Evolutionary conservation across 2,888 invertebrate genomes (phyloP).

Genomic region (Drosophila acutilabella): DNA sequence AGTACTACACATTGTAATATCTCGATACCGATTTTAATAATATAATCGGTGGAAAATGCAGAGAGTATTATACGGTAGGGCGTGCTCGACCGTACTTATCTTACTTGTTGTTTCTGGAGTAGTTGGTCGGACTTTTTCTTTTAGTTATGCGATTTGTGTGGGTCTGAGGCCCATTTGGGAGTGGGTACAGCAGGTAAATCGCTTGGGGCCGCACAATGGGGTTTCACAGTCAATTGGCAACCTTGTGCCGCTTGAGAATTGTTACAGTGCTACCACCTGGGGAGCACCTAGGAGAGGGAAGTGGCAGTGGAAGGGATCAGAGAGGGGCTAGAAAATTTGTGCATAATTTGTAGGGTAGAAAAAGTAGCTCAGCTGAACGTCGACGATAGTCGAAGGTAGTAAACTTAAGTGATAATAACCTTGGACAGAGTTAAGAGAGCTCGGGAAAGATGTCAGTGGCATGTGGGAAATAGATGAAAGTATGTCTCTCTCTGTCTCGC

Average conservation of each 20-base stretch:
- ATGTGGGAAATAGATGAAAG: conserved; percentile 67
- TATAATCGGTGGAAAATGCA: too few relatives aligned
- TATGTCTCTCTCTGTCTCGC: neutral
- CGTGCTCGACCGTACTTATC: too few relatives aligned
- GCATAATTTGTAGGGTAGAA: conserved; percentile 76
- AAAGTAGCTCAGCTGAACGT: conserved; percentile 57
- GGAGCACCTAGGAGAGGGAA: neutral
- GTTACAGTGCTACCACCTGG: conserved; percentile 50
- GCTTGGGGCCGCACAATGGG: conserved; percentile 48
- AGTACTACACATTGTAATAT: too few relatives aligned
- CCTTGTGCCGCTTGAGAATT: conserved; percentile 72
- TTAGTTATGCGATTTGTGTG: conserved; percentile 16
- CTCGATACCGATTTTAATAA: too few relatives aligned
- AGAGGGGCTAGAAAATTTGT: conserved; percentile 46
- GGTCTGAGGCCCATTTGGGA: conserved; percentile 6
- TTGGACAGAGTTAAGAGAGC: conserved; percentile 54
- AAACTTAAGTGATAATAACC: conserved; percentile 56
- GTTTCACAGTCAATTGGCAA: conserved; percentile 60
- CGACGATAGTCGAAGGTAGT: conserved; percentile 40
- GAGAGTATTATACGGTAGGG: too few relatives aligned
- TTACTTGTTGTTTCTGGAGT: neutral
- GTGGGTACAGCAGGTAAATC: conserved; percentile 11
- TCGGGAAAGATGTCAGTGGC: conserved; percentile 66
- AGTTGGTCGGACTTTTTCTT: conserved; percentile 14
- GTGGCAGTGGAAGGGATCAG: neutral